Conservation (phyloP, 1,140 invertebrate species). For the Helicorthomorpha holstii region DNA sequence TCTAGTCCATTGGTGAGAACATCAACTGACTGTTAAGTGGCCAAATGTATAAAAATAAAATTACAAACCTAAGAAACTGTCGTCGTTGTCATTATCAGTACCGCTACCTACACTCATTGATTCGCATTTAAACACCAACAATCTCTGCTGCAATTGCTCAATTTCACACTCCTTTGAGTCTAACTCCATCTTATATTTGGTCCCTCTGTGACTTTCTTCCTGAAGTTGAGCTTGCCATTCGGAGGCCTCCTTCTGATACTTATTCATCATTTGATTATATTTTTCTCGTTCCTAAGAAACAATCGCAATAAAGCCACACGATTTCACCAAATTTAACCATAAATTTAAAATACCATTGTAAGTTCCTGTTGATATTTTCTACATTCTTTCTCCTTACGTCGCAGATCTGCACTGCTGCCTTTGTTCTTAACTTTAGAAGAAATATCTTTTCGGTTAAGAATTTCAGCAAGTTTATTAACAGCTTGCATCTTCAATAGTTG, state of each 20-base stretch:
- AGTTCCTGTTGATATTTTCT: slow-evolving; percentile 87
- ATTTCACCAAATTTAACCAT: too few species aligned
- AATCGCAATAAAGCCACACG: too few species aligned
- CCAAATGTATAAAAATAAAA: slow-evolving; percentile 1
- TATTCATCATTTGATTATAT: slow-evolving; percentile 65
- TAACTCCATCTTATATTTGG: slow-evolving; percentile 81
- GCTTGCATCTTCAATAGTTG: slow-evolving; percentile 76
- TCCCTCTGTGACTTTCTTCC: slow-evolving; percentile 47
- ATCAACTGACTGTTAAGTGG: too few species aligned
- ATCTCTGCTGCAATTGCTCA: slow-evolving; percentile 69
- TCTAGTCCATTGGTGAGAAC: too few species aligned
- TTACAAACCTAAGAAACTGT: slow-evolving; percentile 18
- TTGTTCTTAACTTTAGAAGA: slow-evolving; percentile 44
- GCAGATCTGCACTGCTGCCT: slow-evolving; percentile 48
- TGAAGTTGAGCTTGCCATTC: slow-evolving; percentile 53
- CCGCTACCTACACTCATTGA: slow-evolving; percentile 77
- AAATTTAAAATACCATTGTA: slow-evolving; percentile 49
- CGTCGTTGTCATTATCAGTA: slow-evolving; percentile 57
- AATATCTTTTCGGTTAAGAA: slow-evolving; percentile 78
- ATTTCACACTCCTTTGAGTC: slow-evolving; percentile 93
- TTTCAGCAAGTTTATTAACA: slow-evolving; percentile 91
- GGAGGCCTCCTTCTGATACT: slow-evolving; percentile 68
- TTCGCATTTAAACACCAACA: slow-evolving; percentile 55
- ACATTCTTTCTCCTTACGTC: slow-evolving; percentile 89
- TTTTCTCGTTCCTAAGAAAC: slow-evolving; percentile 62